Evolutionary conservation across 2,797 vertebrate genomes (phyloP).

Genomic region (Tokudaia tokunoshimensis): DNA sequence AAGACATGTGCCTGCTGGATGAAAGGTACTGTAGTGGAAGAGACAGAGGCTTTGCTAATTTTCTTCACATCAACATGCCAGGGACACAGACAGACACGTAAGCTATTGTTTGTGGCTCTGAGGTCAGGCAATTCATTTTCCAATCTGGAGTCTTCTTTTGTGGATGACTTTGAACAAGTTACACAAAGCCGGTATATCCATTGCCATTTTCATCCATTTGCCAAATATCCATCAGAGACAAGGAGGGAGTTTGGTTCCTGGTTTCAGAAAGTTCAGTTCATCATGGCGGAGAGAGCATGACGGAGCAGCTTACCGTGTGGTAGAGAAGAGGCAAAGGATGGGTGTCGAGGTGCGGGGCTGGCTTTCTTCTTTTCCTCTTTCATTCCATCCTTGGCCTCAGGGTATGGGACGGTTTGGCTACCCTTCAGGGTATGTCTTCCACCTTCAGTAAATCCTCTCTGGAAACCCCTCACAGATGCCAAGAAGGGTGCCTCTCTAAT

Average conservation of each 20-base stretch:
- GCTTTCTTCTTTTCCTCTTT: too few relatives aligned
- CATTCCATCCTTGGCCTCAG: neutral
- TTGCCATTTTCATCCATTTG: neutral
- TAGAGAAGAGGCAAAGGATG: neutral
- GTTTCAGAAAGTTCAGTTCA: neutral
- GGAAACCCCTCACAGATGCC: neutral
- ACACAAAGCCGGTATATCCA: neutral
- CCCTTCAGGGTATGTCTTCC: neutral
- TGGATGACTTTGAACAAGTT: neutral
- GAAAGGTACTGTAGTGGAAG: neutral
- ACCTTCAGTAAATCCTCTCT: neutral
- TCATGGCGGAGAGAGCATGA: too few relatives aligned
- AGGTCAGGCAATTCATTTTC: neutral
- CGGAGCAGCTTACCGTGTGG: neutral
- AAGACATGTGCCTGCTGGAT: neutral
- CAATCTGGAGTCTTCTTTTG: neutral
- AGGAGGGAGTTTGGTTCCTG: neutral
- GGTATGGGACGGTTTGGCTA: neutral
- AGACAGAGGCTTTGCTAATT: neutral
- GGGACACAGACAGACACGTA: neutral
- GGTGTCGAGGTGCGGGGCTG: too few relatives aligned
- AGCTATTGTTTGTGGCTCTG: neutral
- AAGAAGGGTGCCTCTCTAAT: neutral
- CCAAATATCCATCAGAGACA: neutral
- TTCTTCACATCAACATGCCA: too few relatives aligned